phyloP scores from a whole-genome alignment of 1,140 invertebrate species.

The Zeugodacus cucurbitae region DNA sequence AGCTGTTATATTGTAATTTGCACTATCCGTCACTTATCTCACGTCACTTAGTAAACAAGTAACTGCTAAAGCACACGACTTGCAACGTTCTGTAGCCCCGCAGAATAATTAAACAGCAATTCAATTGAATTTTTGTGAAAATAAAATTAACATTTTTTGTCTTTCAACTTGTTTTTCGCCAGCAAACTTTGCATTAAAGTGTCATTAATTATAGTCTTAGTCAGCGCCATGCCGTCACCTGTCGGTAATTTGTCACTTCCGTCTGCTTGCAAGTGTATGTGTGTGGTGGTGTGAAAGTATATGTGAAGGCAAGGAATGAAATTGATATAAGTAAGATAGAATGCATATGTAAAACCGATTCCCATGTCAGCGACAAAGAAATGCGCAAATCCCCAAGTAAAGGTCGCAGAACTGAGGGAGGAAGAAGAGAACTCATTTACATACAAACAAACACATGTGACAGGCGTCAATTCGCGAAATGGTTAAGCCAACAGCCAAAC shows the following conservation, averaged over 20 bases:
- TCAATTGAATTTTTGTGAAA: constrained; percentile 9
- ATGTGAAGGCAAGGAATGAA: background rate
- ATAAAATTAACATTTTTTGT: background rate
- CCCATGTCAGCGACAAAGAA: background rate
- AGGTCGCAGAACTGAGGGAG: background rate
- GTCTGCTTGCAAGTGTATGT: background rate
- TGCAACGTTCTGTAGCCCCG: background rate
- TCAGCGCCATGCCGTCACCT: constrained; percentile 22
- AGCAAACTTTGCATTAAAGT: background rate
- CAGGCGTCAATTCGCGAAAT: constrained; percentile 19
- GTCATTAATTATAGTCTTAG: constrained; percentile 29
- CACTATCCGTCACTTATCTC: too few relatives aligned
- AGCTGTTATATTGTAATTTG: too few relatives aligned
- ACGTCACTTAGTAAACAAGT: too few relatives aligned
- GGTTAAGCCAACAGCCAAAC: background rate
- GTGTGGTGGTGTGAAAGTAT: background rate
- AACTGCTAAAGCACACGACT: too few relatives aligned
- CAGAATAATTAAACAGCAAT: background rate
- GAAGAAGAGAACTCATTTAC: background rate
- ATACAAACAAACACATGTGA: background rate
- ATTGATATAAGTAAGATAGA: background rate
- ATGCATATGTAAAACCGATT: background rate
- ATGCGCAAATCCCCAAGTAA: background rate
- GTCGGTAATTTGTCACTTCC: constrained; percentile 38
- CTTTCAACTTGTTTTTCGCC: background rate